These are phyloP conservation scores for Diachrysia chrysitis DNA, from an alignment of 2,888 invertebrate genomes.

Conservation along the genomic window DNA sequence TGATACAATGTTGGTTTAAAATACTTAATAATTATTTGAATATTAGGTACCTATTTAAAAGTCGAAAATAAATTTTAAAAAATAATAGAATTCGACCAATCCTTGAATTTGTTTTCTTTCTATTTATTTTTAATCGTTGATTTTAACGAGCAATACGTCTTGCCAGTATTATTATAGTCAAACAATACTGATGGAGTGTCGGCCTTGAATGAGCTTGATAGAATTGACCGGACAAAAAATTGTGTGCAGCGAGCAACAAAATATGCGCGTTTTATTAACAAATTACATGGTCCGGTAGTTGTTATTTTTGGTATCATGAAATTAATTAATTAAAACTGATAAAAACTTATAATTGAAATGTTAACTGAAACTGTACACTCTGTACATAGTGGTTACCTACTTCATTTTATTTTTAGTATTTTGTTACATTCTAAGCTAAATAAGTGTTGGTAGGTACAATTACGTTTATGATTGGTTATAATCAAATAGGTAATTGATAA, in stretches of 20 bases:
- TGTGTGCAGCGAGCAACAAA: slow-evolving; percentile 15
- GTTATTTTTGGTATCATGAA: slow-evolving; percentile 23
- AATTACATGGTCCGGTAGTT: slow-evolving; percentile 35
- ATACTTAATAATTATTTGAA: no score
- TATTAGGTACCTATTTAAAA: no score
- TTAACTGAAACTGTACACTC: not conserved
- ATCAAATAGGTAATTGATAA: no score
- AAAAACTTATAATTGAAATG: slow-evolving; percentile 22
- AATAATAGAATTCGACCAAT: no score
- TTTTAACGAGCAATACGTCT: slow-evolving; percentile 32
- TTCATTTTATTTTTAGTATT: not conserved
- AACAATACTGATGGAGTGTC: slow-evolving; percentile 26
- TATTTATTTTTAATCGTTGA: not conserved
- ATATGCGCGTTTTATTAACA: slow-evolving; percentile 37
- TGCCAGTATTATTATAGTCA: slow-evolving; percentile 19
- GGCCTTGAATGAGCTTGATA: slow-evolving; percentile 37
- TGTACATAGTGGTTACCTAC: not conserved
- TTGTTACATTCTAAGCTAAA: no score
- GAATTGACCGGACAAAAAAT: slow-evolving; percentile 22
- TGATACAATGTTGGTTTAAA: no score
- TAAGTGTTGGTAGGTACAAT: no score
- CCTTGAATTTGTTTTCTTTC: no score
- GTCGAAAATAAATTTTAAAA: no score
- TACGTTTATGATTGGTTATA: no score
- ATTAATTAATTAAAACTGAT: slow-evolving; percentile 40